Evolutionary conservation across 1,140 invertebrate genomes (phyloP).

Genomic region (Hylyphantes graminicola): DNA sequence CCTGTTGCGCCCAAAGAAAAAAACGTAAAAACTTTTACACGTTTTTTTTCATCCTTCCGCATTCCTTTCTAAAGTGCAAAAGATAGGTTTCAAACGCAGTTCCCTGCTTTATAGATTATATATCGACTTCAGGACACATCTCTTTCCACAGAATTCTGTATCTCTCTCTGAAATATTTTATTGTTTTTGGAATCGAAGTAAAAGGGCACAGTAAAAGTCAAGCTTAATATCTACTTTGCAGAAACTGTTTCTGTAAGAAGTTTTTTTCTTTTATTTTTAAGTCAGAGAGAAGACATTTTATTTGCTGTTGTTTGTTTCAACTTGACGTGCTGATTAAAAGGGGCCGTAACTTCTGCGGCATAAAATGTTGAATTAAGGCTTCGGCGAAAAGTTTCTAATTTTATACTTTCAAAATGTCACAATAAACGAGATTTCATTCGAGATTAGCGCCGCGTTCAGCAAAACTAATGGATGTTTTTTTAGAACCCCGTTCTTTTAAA

Average conservation of each 20-base stretch:
- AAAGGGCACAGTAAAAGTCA: conserved; percentile 41
- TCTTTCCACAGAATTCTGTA: conserved; percentile 20
- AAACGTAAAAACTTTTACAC: conserved; percentile 55
- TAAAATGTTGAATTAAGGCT: conserved; percentile 43
- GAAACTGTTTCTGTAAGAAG: conserved; percentile 33
- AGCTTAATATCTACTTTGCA: conserved; percentile 43
- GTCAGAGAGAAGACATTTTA: conserved; percentile 32
- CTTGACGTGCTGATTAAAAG: conserved; percentile 7
- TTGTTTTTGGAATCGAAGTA: conserved; percentile 7
- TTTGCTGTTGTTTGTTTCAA: conserved; percentile 51
- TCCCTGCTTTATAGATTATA: conserved; percentile 6
- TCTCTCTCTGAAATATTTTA: conserved; percentile 11
- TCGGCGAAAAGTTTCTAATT: conserved; percentile 31
- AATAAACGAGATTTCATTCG: conserved; percentile 55
- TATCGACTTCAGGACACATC: background rate
- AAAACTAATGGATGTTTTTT: conserved; percentile 31
- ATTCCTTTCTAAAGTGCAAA: conserved; percentile 56
- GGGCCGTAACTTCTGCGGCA: conserved; percentile 14
- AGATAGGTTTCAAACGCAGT: conserved; percentile 38
- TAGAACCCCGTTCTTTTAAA: conserved; percentile 34
- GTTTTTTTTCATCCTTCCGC: conserved; percentile 57
- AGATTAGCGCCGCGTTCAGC: conserved; percentile 14
- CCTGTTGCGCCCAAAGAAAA: conserved; percentile 39
- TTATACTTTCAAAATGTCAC: conserved; percentile 33
- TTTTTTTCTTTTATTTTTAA: too few relatives aligned